These are phyloP conservation scores for Alaudala cheleensis DNA, from an alignment of 2,113 vertebrate species.

Conservation along the genomic window DNA sequence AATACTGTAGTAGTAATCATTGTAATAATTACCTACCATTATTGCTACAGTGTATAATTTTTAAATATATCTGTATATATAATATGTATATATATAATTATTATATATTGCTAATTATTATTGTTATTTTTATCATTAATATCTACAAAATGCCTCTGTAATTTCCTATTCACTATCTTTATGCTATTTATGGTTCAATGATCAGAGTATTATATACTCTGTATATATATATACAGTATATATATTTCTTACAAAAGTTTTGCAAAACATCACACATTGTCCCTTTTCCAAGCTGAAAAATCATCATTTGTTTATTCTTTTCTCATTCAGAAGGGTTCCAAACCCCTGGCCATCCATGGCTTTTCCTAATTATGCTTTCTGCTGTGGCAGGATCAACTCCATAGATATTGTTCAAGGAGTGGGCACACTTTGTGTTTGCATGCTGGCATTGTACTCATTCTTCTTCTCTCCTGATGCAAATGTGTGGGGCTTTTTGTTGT, in stretches of 20 bases:
- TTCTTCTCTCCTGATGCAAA: not conserved
- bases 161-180: not conserved
- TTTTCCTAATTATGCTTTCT: not conserved
- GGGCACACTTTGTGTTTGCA: not conserved
- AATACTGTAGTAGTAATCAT: not conserved
- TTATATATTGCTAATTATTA: too few species aligned
- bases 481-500: not conserved
- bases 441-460: not conserved
- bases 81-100: not conserved
- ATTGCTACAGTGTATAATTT: not conserved
- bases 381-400: rapidly evolving
- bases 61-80: not conserved
- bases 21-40: not conserved
- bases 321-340: not conserved
- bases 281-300: not conserved
- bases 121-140: not conserved
- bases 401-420: not conserved
- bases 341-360: not conserved
- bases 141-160: not conserved
- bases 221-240: too few species aligned
- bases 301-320: not conserved
- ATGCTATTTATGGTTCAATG: not conserved
- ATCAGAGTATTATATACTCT: not conserved
- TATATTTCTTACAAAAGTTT: not conserved
- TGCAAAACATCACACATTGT: not conserved